Percentiles rank a stretch among this genome's conserved stretches.
Evolutionary conservation across 2,113 vertebrate genomes (phyloP).

Genomic region (Zootoca vivipara): DNA sequence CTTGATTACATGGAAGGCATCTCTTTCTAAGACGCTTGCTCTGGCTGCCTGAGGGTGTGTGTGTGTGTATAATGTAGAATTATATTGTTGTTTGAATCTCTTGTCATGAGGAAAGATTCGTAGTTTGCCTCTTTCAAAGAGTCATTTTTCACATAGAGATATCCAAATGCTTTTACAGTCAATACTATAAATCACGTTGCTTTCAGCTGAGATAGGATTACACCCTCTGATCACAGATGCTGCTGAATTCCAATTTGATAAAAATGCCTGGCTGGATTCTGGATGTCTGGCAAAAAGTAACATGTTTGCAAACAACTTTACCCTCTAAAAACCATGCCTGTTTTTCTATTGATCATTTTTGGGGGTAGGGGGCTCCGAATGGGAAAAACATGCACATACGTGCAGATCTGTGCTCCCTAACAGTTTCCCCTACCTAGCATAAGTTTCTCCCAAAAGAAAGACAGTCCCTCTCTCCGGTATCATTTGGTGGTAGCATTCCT

Average conservation of each 20-base stretch:
- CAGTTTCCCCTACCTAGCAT: not conserved
- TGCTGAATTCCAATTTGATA: not conserved
- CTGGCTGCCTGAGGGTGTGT: too few species aligned
- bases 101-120: not conserved
- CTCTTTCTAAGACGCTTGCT: not conserved
- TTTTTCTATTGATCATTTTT: not conserved
- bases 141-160: slow-evolving; percentile 12
- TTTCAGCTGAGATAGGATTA: not conserved
- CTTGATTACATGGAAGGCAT: not conserved
- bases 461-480: not conserved
- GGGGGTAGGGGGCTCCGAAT: not conserved
- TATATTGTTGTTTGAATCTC: slow-evolving; percentile 2
- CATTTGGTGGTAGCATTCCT: not conserved
- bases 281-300: not conserved
- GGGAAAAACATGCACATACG: too few species aligned
- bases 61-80: not conserved
- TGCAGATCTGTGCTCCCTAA: not conserved
- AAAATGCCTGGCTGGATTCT: not conserved
- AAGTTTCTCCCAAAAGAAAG: not conserved
- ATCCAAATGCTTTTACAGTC: not conserved
- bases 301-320: not conserved
- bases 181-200: slow-evolving; percentile 5
- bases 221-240: not conserved
- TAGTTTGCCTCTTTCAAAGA: slow-evolving; percentile 11
- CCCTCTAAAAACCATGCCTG: not conserved